phyloP scores from a whole-genome alignment of 2,797 vertebrate genomes.

The Onychomys leucogaster region DNA sequence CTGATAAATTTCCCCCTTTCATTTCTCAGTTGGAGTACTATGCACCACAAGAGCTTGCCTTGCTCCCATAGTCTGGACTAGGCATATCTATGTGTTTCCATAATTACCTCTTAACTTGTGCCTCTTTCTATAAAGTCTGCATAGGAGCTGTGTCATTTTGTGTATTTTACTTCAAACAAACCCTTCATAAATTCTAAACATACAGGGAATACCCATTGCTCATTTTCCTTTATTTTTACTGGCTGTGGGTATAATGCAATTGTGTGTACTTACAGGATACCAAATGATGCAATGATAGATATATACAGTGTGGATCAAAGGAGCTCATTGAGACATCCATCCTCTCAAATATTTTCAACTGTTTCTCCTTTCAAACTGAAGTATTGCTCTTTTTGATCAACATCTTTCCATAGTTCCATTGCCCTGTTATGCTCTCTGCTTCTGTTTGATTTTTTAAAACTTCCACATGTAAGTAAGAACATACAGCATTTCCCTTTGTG shows the following conservation, averaged over 20 bases:
- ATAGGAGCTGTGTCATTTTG: background rate
- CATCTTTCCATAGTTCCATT: too few relatives aligned
- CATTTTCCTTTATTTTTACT: slow-evolving; percentile 4
- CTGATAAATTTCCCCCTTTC: background rate
- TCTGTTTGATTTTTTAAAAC: background rate
- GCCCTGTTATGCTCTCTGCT: background rate
- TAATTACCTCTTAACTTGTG: background rate
- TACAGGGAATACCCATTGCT: background rate
- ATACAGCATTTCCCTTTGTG: background rate
- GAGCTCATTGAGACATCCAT: background rate
- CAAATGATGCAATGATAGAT: background rate
- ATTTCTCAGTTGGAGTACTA: background rate
- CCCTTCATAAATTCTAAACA: background rate
- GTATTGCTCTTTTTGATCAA: background rate
- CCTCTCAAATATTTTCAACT: background rate
- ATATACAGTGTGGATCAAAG: background rate
- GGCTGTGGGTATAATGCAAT: background rate
- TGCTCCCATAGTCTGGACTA: background rate
- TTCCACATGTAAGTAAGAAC: background rate
- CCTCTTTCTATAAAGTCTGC: background rate
- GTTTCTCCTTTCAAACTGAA: background rate
- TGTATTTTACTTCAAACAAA: slow-evolving; percentile 9
- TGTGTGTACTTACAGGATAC: background rate
- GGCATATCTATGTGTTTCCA: background rate
- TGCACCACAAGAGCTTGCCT: background rate